These are phyloP conservation scores for Porites divaricata DNA, from an alignment of 92 coral and sea anemone species.

Conservation along the genomic window DNA sequence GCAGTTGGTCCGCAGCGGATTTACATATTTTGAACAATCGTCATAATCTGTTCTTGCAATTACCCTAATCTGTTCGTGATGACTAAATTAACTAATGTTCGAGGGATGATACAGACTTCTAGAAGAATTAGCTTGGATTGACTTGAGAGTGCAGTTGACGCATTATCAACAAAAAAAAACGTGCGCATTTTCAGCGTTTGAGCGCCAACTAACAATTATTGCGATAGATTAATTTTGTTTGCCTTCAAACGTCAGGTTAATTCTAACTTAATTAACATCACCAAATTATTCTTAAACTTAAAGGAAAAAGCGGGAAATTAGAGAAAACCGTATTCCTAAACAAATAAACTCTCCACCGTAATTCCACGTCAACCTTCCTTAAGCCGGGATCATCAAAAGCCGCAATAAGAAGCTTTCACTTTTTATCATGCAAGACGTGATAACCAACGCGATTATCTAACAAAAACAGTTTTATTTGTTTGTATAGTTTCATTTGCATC, in stretches of 20 bases:
- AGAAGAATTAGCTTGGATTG: neutral
- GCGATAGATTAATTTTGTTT: neutral
- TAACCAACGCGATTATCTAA: constrained; percentile 9
- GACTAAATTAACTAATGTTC: neutral
- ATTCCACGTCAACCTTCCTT: neutral
- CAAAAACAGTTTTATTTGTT: constrained; percentile 34
- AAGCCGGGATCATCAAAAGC: neutral
- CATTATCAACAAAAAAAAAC: neutral
- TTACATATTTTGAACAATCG: constrained; percentile 38
- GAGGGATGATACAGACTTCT: neutral
- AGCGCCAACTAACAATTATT: neutral
- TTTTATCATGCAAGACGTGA: neutral
- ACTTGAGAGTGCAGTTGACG: neutral
- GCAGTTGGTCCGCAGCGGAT: constrained; percentile 6
- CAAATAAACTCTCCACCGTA: neutral
- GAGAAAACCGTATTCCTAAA: neutral
- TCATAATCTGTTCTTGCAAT: neutral
- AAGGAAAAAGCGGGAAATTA: neutral
- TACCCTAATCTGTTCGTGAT: neutral
- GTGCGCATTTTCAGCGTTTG: neutral
- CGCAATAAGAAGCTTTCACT: neutral
- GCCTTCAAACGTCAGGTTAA: neutral
- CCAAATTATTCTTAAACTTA: neutral
- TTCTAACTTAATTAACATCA: neutral
- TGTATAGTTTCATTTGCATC: neutral